Percentiles rank a stretch among this genome's conserved stretches.
These are phyloP conservation scores for Mionectes macconnelli DNA, from an alignment of 2,113 vertebrate genomes.

Conservation along the genomic window DNA sequence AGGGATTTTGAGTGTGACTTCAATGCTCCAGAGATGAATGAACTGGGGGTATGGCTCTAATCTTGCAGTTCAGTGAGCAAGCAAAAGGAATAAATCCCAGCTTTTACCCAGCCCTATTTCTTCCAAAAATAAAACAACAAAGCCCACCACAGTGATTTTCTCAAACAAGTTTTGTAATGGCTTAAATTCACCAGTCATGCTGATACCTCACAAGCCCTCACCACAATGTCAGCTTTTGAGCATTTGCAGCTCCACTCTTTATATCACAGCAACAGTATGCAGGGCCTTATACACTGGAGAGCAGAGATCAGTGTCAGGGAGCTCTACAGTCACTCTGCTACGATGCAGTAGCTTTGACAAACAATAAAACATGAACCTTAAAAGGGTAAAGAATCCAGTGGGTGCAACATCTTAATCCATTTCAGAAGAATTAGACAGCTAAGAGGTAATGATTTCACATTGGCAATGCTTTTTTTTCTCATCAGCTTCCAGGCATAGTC, in stretches of 20 bases:
- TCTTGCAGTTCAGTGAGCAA: background rate
- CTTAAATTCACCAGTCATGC: background rate
- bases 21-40: background rate
- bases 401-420: background rate
- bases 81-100: background rate
- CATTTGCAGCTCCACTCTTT: constrained; percentile 25
- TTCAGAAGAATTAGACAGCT: background rate
- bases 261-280: constrained; percentile 7
- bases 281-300: background rate
- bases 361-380: background rate
- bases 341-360: background rate
- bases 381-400: background rate
- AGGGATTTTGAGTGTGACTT: background rate
- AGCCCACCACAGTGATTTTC: background rate
- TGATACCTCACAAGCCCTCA: background rate
- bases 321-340: background rate
- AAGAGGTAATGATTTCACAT: background rate
- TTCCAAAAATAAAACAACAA: background rate
- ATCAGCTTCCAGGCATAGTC: background rate
- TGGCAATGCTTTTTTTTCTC: background rate
- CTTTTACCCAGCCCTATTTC: background rate
- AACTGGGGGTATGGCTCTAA: background rate
- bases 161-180: background rate
- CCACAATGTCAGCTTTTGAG: background rate
- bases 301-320: background rate